Evolutionary conservation across 2,797 vertebrate species (phyloP).

Genomic region (Anas georgica): DNA sequence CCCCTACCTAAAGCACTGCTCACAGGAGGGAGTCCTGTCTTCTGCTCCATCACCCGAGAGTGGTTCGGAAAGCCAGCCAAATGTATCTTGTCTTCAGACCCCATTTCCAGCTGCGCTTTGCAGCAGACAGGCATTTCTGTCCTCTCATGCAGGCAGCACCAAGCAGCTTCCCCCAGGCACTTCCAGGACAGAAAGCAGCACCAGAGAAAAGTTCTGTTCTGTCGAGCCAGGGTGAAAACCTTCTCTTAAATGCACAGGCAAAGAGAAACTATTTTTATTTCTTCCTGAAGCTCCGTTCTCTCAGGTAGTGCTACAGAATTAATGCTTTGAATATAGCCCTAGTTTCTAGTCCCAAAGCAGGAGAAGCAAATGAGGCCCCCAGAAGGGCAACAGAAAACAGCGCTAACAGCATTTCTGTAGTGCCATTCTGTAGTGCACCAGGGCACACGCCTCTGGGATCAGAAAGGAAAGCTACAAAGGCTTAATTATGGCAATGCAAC

Average conservation of each 20-base stretch:
- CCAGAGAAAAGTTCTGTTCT: neutral
- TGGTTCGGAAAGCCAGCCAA: neutral
- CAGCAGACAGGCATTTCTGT: neutral
- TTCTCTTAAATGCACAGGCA: neutral
- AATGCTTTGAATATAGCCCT: conserved; percentile 33
- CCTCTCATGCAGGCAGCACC: neutral
- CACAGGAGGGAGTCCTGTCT: neutral
- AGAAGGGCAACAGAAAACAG: conserved; percentile 46
- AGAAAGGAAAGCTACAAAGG: conserved; percentile 26
- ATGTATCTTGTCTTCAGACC: neutral
- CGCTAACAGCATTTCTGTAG: conserved; percentile 30
- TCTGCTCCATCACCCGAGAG: neutral
- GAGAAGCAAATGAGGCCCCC: conserved; percentile 42
- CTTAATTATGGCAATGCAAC: conserved; percentile 2
- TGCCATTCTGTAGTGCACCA: neutral
- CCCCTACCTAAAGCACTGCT: neutral
- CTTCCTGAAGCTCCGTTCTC: neutral
- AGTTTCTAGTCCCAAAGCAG: conserved; percentile 1
- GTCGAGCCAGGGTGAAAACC: neutral
- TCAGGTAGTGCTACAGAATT: conserved; percentile 41
- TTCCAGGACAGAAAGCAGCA: neutral
- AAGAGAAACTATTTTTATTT: conserved; percentile 16
- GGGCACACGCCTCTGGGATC: neutral
- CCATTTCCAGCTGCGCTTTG: neutral
- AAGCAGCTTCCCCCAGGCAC: neutral